Percentiles rank a stretch among this genome's conserved stretches.
These are phyloP conservation scores for Esox lucius DNA, from an alignment of 2,797 vertebrate genomes.

Conservation along the genomic window DNA sequence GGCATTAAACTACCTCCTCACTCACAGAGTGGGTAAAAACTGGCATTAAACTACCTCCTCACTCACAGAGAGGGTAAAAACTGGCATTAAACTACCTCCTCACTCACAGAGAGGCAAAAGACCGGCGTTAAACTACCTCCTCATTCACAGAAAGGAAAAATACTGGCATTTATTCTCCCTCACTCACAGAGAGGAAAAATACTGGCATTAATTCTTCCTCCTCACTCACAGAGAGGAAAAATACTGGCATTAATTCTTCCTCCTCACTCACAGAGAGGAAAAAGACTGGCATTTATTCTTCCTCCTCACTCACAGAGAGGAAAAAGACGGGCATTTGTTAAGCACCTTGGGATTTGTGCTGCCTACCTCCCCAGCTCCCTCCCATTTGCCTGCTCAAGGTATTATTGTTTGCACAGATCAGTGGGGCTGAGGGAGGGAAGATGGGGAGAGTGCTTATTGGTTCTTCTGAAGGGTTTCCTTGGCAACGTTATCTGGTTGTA, in stretches of 20 bases:
- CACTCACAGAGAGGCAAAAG: no score
- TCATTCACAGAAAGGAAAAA: no score
- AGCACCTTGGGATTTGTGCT: slow-evolving; percentile 67
- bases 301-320: background rate
- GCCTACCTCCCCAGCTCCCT: slow-evolving; percentile 37
- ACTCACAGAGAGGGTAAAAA: no score
- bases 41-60: no score
- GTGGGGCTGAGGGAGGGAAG: slow-evolving; percentile 18
- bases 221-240: background rate
- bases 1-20: no score
- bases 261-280: background rate
- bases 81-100: no score
- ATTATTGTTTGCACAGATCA: slow-evolving; percentile 75
- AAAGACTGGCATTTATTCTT: slow-evolving; percentile 31
- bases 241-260: background rate
- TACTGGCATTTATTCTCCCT: no score
- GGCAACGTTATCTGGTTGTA: slow-evolving; percentile 80
- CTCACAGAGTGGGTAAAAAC: no score
- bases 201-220: no score
- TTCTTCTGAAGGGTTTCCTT: slow-evolving; percentile 73
- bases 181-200: no score
- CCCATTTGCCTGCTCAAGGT: slow-evolving; percentile 55
- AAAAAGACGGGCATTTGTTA: slow-evolving; percentile 42
- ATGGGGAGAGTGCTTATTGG: slow-evolving; percentile 59
- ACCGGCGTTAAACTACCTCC: no score